Evolutionary conservation across 2,888 invertebrate species (phyloP).

Genomic region (Dryomyza anilis): DNA sequence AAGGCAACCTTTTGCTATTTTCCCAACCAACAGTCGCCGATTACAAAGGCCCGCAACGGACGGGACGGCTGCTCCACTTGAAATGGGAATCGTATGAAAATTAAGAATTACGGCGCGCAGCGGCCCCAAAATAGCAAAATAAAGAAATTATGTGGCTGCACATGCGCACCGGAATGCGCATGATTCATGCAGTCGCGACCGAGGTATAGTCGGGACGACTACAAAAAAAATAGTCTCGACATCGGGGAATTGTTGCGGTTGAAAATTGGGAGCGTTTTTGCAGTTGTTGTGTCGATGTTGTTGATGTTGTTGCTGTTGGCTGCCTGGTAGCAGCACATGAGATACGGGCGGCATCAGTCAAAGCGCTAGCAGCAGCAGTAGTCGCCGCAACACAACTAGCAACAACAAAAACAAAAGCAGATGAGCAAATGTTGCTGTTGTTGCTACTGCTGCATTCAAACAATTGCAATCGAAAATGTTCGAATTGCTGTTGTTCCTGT

Average conservation of each 20-base stretch:
- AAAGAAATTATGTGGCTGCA: constrained; percentile 8
- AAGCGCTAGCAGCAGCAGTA: background rate
- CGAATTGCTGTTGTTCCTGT: constrained; percentile 9
- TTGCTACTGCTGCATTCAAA: constrained; percentile 21
- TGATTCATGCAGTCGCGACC: constrained; percentile 26
- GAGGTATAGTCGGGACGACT: too few relatives aligned
- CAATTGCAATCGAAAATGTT: constrained; percentile 21
- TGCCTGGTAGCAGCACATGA: background rate
- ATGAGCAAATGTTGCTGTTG: constrained; percentile 14
- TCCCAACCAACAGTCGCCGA: background rate
- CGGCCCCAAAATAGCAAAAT: background rate
- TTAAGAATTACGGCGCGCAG: background rate
- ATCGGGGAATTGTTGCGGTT: constrained; percentile 18
- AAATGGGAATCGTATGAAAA: background rate
- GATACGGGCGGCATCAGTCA: constrained; percentile 10
- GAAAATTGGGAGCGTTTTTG: constrained; percentile 27
- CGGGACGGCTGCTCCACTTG: constrained; percentile 6
- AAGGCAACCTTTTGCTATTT: too few relatives aligned
- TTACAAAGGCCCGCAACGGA: background rate
- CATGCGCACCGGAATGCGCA: constrained; percentile 16
- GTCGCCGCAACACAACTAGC: background rate
- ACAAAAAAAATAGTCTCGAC: too few relatives aligned
- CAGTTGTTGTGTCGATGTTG: background rate
- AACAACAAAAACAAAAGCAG: constrained; percentile 4
- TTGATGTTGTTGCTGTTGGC: background rate